Percentiles rank a stretch among this genome's conserved stretches.
These are phyloP conservation scores for Crambe crambe DNA, from an alignment of 37 sponge, comb jelly and placozoan genomes.

Conservation along the genomic window DNA sequence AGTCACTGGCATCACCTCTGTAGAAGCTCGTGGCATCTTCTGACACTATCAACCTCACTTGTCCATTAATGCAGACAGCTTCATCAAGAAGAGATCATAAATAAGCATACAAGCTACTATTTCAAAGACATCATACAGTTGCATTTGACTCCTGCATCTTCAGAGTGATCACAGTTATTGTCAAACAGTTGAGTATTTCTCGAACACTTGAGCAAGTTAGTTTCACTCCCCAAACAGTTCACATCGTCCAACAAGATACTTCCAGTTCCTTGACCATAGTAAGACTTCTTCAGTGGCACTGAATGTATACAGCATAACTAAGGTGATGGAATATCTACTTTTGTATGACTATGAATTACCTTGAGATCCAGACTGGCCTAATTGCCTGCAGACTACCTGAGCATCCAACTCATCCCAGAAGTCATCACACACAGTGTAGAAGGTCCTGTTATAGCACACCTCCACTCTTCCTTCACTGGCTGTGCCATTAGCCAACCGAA, in stretches of 20 bases:
- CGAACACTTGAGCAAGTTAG: background rate
- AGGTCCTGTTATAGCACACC: background rate
- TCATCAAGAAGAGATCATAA: no score
- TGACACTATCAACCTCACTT: conserved; percentile 12
- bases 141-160: conserved; percentile 6
- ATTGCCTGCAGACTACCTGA: conserved; percentile 1
- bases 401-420: conserved; percentile 18
- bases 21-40: conserved; percentile 18
- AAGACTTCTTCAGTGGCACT: background rate
- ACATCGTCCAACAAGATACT: conserved; percentile 7
- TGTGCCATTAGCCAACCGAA: conserved; percentile 1
- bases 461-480: conserved; percentile 15
- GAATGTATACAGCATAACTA: background rate
- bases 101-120: no score
- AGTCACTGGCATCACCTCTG: conserved; percentile 6
- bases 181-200: background rate
- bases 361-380: background rate
- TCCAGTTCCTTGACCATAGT: background rate
- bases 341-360: background rate
- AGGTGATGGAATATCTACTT: no score
- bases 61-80: conserved; percentile 30
- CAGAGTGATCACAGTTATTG: conserved; percentile 6
- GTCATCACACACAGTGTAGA: conserved; percentile 20
- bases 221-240: background rate
- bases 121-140: no score